Percentiles rank a stretch among this genome's conserved stretches.
phyloP scores from a whole-genome alignment of 2,113 vertebrate species.

The Odocoileus hemionus region DNA sequence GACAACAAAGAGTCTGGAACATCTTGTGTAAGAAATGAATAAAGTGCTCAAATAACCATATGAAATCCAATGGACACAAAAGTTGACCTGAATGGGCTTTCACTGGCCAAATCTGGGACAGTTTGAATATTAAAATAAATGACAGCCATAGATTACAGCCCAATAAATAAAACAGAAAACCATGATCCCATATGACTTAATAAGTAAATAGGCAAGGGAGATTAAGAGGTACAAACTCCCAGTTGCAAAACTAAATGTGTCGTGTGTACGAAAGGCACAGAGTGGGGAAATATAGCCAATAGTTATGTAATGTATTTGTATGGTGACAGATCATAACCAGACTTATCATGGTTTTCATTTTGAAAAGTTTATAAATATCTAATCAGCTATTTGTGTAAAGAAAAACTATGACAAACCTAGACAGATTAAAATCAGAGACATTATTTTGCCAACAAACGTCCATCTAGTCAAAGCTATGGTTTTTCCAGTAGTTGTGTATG shows the following conservation, averaged over 20 bases:
- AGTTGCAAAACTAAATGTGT: background rate
- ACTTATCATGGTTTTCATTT: background rate
- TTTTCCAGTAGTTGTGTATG: background rate
- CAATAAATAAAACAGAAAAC: background rate
- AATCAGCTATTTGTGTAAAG: background rate
- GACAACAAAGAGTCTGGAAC: background rate
- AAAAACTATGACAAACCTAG: background rate
- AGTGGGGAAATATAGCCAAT: background rate
- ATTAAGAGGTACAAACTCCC: background rate
- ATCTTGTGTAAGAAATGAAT: background rate
- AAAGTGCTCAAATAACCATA: background rate
- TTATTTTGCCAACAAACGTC: background rate
- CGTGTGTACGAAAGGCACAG: background rate
- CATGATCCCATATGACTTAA: background rate
- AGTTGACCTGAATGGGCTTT: background rate
- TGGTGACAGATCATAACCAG: background rate
- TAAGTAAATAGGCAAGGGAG: background rate
- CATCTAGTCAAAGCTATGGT: background rate
- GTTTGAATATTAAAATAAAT: slow-evolving; percentile 2
- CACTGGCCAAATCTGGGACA: background rate
- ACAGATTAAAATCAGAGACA: background rate
- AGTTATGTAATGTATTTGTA: background rate
- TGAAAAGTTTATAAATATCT: background rate
- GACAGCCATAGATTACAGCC: background rate
- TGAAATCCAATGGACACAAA: background rate